These are phyloP conservation scores for Pogonognathellus flavescens DNA, from an alignment of 1,140 invertebrate species.

Conservation along the genomic window DNA sequence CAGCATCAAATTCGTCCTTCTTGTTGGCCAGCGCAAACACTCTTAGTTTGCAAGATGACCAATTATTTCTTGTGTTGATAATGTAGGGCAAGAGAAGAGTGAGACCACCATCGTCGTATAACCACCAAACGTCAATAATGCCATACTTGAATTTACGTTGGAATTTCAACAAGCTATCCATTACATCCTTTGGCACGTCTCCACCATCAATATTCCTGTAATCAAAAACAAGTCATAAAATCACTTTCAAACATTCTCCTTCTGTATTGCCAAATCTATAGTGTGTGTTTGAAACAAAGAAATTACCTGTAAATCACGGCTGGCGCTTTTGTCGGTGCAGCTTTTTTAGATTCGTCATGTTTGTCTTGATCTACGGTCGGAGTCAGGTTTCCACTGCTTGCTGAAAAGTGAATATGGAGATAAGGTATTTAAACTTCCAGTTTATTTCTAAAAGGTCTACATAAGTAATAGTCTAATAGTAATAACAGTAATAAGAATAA, in stretches of 20 bases:
- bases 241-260: background rate
- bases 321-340: conserved; percentile 37
- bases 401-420: conserved; percentile 68
- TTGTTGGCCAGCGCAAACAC: conserved; percentile 96
- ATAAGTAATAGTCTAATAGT: background rate
- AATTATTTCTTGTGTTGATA: conserved; percentile 86
- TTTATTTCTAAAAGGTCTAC: background rate
- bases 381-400: conserved; percentile 79
- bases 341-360: conserved; percentile 39
- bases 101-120: conserved; percentile 82
- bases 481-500: background rate
- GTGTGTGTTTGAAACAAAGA: too few relatives aligned
- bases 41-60: conserved; percentile 88
- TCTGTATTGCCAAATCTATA: background rate
- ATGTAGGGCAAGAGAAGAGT: conserved; percentile 90
- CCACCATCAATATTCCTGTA: conserved; percentile 70
- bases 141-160: conserved; percentile 80
- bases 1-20: conserved; percentile 90
- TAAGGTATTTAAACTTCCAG: background rate
- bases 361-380: conserved; percentile 27
- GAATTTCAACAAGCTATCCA: conserved; percentile 76
- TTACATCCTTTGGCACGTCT: conserved; percentile 76
- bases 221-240: background rate
- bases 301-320: conserved; percentile 52
- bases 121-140: conserved; percentile 98